phyloP scores from a whole-genome alignment of 2,888 invertebrate species.

The Rhogogaster chlorosoma region DNA sequence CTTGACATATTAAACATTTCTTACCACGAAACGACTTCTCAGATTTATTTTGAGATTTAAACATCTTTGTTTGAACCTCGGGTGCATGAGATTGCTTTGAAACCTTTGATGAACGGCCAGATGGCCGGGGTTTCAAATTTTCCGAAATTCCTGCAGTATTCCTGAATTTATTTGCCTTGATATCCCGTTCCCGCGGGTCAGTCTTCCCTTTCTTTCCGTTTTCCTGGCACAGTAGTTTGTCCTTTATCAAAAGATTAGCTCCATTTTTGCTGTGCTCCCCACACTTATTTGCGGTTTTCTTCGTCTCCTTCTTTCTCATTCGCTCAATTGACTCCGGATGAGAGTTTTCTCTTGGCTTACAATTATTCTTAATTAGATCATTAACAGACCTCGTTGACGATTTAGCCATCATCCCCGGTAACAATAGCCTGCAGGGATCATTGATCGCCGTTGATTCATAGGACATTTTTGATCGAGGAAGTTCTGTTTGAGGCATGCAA shows the following conservation, averaged over 20 bases:
- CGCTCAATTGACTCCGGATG: neutral
- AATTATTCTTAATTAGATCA: neutral
- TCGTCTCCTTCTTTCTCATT: neutral
- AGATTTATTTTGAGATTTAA: slow-evolving; percentile 30
- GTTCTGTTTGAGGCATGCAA: neutral
- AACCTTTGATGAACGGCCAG: slow-evolving; percentile 17
- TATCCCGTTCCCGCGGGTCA: neutral
- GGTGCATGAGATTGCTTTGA: neutral
- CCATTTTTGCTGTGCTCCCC: neutral
- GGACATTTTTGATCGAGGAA: neutral
- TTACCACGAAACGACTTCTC: neutral
- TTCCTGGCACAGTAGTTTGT: neutral
- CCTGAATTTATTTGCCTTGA: neutral
- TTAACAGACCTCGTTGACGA: neutral
- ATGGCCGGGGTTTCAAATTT: neutral
- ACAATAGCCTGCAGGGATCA: neutral
- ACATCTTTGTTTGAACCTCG: slow-evolving; percentile 55
- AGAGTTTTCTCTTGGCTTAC: neutral
- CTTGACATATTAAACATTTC: slow-evolving; percentile 52
- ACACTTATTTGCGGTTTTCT: neutral
- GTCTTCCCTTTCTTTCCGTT: neutral
- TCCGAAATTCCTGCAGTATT: neutral
- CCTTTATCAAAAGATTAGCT: neutral
- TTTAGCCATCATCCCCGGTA: neutral
- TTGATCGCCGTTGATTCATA: neutral